Evolutionary conservation across 2,888 invertebrate genomes (phyloP).

Genomic region (Taenaris catops): DNA sequence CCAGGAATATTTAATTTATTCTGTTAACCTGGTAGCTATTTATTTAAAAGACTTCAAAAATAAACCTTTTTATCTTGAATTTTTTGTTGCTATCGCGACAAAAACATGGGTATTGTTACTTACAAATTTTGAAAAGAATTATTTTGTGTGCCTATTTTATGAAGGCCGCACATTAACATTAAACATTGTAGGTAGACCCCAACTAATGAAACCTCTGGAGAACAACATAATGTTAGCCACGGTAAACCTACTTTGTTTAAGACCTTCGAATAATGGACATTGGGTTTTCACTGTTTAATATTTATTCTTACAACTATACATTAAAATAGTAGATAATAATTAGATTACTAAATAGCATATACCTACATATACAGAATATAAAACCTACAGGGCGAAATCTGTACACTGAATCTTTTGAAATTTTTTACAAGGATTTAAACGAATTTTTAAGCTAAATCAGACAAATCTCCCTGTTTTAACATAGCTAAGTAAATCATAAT

Average conservation of each 20-base stretch:
- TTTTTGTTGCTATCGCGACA: conserved; percentile 66
- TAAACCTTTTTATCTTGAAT: conserved; percentile 47
- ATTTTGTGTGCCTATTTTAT: conserved; percentile 3
- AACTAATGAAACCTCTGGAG: not conserved
- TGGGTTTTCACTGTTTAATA: conserved; percentile 1
- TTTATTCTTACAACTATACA: too few relatives aligned
- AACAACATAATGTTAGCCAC: conserved; percentile 3
- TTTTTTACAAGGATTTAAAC: too few relatives aligned
- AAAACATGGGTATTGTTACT: conserved; percentile 24
- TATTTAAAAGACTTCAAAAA: conserved; percentile 26
- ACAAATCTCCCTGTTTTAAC: too few relatives aligned
- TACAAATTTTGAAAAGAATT: conserved; percentile 2
- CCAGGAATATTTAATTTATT: too few relatives aligned
- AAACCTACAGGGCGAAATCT: too few relatives aligned
- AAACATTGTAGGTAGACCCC: too few relatives aligned
- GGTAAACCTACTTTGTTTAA: not conserved
- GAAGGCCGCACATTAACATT: not conserved
- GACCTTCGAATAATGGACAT: conserved; percentile 1
- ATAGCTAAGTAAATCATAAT: too few relatives aligned
- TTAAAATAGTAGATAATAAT: too few relatives aligned
- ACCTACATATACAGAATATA: too few relatives aligned
- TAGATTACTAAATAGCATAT: not conserved
- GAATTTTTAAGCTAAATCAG: too few relatives aligned
- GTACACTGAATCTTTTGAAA: too few relatives aligned
- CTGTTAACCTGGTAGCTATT: too few relatives aligned